Percentiles rank a stretch among this genome's conserved stretches.
Evolutionary conservation across 2,113 vertebrate species (phyloP).

Genomic region (rat (Rattus norvegicus)): DNA sequence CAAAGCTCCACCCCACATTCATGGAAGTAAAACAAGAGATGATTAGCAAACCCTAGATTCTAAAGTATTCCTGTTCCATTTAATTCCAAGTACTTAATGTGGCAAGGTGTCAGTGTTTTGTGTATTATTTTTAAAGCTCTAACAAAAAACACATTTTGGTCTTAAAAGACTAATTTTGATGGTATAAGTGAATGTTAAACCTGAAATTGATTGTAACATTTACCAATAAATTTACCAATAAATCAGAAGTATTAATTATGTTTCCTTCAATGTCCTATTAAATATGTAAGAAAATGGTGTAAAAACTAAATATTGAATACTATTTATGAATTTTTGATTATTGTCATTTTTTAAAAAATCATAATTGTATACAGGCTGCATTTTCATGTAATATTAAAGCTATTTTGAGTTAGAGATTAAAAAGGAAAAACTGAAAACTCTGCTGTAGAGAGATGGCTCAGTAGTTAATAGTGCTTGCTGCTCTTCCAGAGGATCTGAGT

Average conservation of each 20-base stretch:
- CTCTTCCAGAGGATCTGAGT: background rate
- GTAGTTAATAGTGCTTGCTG: background rate
- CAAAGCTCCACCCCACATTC: background rate
- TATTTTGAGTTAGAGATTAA: background rate
- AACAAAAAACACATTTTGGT: background rate
- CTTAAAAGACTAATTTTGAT: constrained; percentile 46
- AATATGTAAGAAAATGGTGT: background rate
- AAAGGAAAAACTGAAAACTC: background rate
- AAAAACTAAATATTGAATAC: constrained; percentile 9
- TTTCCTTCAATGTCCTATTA: constrained; percentile 1
- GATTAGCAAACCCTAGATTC: background rate
- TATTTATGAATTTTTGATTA: constrained; percentile 33
- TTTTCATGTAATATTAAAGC: constrained; percentile 31
- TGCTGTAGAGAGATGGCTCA: background rate
- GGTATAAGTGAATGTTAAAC: constrained; percentile 28
- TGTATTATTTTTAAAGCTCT: background rate
- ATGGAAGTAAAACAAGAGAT: background rate
- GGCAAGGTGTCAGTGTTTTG: background rate
- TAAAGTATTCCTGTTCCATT: background rate
- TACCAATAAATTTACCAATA: background rate
- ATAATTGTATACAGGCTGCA: background rate
- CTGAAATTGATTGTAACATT: constrained; percentile 30
- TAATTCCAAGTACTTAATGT: background rate
- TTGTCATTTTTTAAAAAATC: constrained; percentile 17
- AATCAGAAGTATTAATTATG: constrained; percentile 24